Percentiles rank a stretch among this genome's conserved stretches.
phyloP scores from a whole-genome alignment of 2,113 vertebrate species.

The Natator depressus region DNA sequence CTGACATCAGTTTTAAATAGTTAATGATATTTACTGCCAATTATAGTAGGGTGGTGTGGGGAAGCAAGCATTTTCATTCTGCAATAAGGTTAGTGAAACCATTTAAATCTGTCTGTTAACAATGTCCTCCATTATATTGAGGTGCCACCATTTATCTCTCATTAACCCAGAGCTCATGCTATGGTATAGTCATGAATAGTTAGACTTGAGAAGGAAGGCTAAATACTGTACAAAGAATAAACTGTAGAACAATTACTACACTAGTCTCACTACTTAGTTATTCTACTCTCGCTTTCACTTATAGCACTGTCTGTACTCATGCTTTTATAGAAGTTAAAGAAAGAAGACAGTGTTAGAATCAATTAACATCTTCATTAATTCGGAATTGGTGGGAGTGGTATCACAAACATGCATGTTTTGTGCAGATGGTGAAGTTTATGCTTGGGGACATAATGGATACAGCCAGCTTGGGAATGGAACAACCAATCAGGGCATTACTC shows the following conservation, averaged over 20 bases:
- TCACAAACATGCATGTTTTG: constrained; percentile 36
- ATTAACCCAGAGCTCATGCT: not conserved
- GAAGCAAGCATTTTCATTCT: not conserved
- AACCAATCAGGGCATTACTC: constrained; percentile 91
- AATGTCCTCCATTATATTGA: not conserved
- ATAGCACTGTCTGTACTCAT: not conserved
- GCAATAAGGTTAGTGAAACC: not conserved
- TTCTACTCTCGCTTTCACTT: not conserved
- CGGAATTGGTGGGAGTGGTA: not conserved
- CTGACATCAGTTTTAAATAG: not conserved
- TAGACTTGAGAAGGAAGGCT: not conserved
- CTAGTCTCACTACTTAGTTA: not conserved
- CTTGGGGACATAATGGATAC: constrained; percentile 98
- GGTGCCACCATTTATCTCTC: not conserved
- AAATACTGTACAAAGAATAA: not conserved
- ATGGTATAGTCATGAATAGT: not conserved
- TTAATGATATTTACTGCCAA: not conserved
- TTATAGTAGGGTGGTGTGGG: not conserved
- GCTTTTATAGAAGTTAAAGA: not conserved
- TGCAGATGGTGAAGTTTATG: constrained; percentile 93
- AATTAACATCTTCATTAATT: not conserved
- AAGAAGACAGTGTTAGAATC: not conserved
- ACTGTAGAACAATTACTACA: not conserved
- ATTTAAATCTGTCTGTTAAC: not conserved
- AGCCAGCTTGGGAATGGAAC: constrained; percentile 97